Evolutionary conservation across 2,797 vertebrate species (phyloP), one percentile per base, ranked within the genome.

Genomic region (Leptoclinus maculatus): DNA sequence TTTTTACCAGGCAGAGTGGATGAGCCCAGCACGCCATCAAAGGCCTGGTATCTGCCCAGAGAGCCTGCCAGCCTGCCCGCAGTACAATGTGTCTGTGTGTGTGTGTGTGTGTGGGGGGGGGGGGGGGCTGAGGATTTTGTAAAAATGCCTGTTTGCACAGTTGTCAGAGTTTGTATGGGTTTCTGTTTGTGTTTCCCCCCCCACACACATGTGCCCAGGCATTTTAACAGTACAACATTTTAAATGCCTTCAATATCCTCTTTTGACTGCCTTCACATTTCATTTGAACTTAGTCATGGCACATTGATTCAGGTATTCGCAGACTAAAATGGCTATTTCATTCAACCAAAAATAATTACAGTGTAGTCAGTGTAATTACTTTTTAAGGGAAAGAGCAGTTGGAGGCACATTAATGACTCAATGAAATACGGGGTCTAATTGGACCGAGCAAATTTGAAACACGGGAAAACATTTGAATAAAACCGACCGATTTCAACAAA

Each of bases 41-140:
- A 93, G 81, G 80, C 78, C 76, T 89, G 86, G 88, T 88, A 85
- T 85, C 83, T 87, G 82, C 83, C 86, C 85, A 84, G 86, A 87
- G 81, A 90, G 79, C 41, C 76, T 83, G 82, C 83, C 64, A 79
- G 83, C 71, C 74, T 82, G 86, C 84, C 89, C 79, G 68, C 72
- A 82, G 63, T 71, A 62, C 57, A 84, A 70, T 65, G 57, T 78
- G 63, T 66, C 43, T 66, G 56, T 73, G 76, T 78, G 67, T 78
- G 64, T 71, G 47, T 78, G 71, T 78, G 67, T 66, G 13, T 7
- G 41, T 6, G 41, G 16, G 41, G 5, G 29, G 29, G 29, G 29
- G 29, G 29, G 29, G 45, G 43, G 43, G 7, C 36, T 64, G 75
- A 74, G 83, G 73, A 80, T 74, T 86, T 83, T 77, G 68, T 86